Evolutionary conservation across 2,888 invertebrate genomes (phyloP), one percentile per base, ranked within the genome.

Genomic region (Oscheius myriophilus): DNA sequence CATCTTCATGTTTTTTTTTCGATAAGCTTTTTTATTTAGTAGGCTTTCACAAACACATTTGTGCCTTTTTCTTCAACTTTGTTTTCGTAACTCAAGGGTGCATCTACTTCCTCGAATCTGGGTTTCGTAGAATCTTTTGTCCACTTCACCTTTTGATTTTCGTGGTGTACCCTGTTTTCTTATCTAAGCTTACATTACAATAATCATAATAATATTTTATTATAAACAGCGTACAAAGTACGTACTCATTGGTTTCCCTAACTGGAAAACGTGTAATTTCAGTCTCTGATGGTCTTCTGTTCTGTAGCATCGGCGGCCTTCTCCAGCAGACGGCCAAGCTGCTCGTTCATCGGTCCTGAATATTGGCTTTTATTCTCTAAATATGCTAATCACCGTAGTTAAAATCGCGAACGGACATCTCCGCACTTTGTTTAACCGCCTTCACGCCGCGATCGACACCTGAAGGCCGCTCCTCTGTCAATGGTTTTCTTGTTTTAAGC

Each of bases 271-370:
- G 49, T n/a, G 41, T 39, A 21, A 61, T n/a, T 26, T 63, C 49
- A 67, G 41, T 67, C 54, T 67, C 67, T 59, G 25, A 67, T 46
- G 23, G 67, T 61, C 61, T 54, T 59, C 57, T 67, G 67, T 23
- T 77, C 76, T 39, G 75, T 73, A 39, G 78, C 75, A 57, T 78
- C 78, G 55, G 78, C 75, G 18, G 68, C 68, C 23, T 68, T 68
- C 25, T 68, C 68, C 33, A 68, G 63, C 6, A 68, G 42, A 39
- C 68, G 54, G 6, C 68, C 68, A 12, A 68, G 66, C 53, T 81
- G 79, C 64, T 81, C 79, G 68, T 81, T 81, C 72, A 81, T 76
- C 18, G 80, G 80, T 54, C 78, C 78, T 75, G 68, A 53, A 63
- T n/a, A 49, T 18, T 49, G 3, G 25, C 6, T 23, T 62, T 26